These are phyloP conservation scores for Netelia melanura DNA, from an alignment of 2,888 invertebrate species.

Conservation along the genomic window DNA sequence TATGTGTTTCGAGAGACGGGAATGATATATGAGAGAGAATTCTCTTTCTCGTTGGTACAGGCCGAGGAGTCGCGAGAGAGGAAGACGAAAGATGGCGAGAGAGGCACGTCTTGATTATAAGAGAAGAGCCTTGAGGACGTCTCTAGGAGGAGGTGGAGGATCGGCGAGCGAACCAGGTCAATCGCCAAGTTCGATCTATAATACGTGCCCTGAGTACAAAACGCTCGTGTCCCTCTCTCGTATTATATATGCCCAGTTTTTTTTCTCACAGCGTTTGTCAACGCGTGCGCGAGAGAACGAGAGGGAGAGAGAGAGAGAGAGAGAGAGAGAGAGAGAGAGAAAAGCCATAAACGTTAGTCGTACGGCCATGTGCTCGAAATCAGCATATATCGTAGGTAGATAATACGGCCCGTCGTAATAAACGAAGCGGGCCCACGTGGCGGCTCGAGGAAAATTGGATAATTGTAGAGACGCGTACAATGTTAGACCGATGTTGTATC, in stretches of 20 bases:
- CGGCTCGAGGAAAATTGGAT: too few species aligned
- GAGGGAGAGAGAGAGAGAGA: background rate
- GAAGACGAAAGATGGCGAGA: constrained; percentile 20
- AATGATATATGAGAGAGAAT: background rate
- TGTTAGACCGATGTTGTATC: too few species aligned
- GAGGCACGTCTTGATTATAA: constrained; percentile 45
- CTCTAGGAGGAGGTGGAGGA: constrained; percentile 49
- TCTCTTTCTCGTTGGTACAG: background rate
- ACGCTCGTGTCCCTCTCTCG: constrained; percentile 46
- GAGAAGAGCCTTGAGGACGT: constrained; percentile 63
- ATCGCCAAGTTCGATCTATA: constrained; percentile 78
- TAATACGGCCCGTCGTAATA: background rate
- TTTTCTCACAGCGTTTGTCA: background rate
- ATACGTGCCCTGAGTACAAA: constrained; percentile 77
- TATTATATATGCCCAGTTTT: background rate
- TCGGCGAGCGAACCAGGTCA: constrained; percentile 79
- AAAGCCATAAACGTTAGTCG: background rate
- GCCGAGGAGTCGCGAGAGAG: background rate
- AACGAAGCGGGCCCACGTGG: too few species aligned
- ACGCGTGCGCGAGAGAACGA: background rate
- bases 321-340: background rate
- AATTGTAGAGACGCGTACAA: too few species aligned
- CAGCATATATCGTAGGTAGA: constrained; percentile 6
- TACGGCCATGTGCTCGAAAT: constrained; percentile 19
- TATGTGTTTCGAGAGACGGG: background rate